Percentiles rank a stretch among this genome's conserved stretches.
Evolutionary conservation across 2,113 vertebrate species (phyloP).

Genomic region (Thymallus thymallus): DNA sequence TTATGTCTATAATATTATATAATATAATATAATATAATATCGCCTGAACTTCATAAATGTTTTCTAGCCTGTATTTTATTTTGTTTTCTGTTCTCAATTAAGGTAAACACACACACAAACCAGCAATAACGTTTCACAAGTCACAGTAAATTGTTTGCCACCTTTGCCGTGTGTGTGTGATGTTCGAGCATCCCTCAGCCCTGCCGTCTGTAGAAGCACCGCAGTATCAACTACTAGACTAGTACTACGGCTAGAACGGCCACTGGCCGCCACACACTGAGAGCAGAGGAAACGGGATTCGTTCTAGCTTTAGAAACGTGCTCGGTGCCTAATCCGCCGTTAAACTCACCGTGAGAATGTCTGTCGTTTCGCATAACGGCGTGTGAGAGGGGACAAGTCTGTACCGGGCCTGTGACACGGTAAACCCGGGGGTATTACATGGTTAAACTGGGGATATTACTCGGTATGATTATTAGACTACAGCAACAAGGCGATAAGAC

Average conservation of each 20-base stretch:
- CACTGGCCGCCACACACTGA: constrained; percentile 2
- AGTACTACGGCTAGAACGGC: constrained; percentile 49
- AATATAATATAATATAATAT: no score
- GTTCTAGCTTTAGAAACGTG: constrained; percentile 80
- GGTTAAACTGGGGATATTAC: constrained; percentile 13
- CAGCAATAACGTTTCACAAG: constrained; percentile 51
- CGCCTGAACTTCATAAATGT: no score
- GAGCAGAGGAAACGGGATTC: constrained; percentile 80
- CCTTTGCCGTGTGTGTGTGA: no score
- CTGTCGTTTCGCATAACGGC: constrained; percentile 75
- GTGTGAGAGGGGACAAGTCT: constrained; percentile 67
- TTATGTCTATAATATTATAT: no score
- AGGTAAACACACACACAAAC: constrained; percentile 5
- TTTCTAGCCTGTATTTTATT: no score
- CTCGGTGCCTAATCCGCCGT: constrained; percentile 73
- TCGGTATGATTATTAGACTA: neutral
- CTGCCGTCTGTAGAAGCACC: constrained; percentile 17
- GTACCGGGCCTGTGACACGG: constrained; percentile 24
- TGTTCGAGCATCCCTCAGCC: no score
- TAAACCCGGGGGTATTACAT: constrained; percentile 24
- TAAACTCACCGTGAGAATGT: constrained; percentile 81
- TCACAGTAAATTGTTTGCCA: constrained; percentile 48
- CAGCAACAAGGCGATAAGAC: neutral
- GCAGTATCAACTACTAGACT: constrained; percentile 42
- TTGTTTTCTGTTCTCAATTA: no score